These are phyloP conservation scores for Syndactyla subalaris DNA, from an alignment of 2,797 vertebrate species.

Conservation along the genomic window DNA sequence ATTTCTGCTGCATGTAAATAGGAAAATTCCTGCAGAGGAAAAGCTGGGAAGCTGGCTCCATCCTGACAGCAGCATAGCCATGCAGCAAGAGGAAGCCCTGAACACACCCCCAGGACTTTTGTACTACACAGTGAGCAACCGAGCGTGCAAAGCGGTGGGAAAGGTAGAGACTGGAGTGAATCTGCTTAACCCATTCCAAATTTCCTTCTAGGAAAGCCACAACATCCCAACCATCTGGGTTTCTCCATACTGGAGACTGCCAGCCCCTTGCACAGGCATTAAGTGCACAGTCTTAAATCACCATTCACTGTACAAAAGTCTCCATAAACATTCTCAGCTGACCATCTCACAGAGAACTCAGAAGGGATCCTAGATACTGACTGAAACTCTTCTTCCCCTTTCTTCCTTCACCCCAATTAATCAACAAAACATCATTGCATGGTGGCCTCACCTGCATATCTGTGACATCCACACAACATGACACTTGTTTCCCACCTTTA, in stretches of 20 bases:
- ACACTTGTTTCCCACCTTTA: neutral
- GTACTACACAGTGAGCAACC: neutral
- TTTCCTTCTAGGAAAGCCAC: neutral
- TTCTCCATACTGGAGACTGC: neutral
- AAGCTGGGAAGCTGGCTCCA: neutral
- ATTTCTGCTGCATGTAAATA: slow-evolving; percentile 62
- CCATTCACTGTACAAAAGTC: neutral
- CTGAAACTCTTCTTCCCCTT: neutral
- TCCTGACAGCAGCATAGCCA: neutral
- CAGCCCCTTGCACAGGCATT: neutral
- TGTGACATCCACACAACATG: neutral
- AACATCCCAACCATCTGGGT: neutral
- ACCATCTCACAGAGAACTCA: neutral
- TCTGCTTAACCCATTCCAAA: neutral
- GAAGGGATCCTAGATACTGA: neutral
- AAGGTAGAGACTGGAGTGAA: neutral
- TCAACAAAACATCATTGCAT: neutral
- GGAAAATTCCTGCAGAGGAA: slow-evolving; percentile 48
- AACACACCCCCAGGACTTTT: neutral
- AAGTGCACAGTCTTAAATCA: neutral
- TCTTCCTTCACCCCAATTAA: neutral
- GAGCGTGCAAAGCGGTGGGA: neutral
- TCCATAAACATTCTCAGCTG: neutral
- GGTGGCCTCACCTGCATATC: neutral
- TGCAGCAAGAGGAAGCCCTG: neutral